These are phyloP conservation scores for Beroe forskalii DNA, from an alignment of 37 sponge, comb jelly and placozoan genomes.

Conservation along the genomic window DNA sequence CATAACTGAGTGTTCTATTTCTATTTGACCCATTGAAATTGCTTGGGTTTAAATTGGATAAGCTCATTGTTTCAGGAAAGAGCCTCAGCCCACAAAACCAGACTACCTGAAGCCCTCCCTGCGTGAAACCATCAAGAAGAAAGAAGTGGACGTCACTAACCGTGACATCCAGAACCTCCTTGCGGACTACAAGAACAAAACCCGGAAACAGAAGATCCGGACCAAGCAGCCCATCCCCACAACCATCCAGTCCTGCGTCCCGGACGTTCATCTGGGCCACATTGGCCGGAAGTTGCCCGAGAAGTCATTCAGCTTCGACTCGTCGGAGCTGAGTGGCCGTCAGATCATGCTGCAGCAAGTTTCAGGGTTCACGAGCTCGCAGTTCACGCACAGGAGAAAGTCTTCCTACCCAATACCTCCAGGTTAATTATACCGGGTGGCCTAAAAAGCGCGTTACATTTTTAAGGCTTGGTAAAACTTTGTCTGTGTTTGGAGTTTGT, in stretches of 20 bases:
- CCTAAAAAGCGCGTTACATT: too few species aligned
- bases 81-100: not conserved
- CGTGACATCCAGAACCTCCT: constrained; percentile 37
- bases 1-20: too few species aligned
- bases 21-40: too few species aligned
- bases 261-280: not conserved
- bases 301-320: constrained; percentile 58
- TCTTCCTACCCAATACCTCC: constrained; percentile 54
- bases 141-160: constrained; percentile 42
- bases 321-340: constrained; percentile 3
- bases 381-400: not conserved
- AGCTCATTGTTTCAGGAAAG: constrained; percentile 2
- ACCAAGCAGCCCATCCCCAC: constrained; percentile 24
- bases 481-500: too few species aligned
- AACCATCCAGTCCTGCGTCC: constrained; percentile 10
- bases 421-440: too few species aligned
- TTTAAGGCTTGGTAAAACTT: too few species aligned
- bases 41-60: too few species aligned
- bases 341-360: constrained; percentile 53
- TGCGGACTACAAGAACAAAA: not conserved
- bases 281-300: constrained; percentile 37
- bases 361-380: constrained; percentile 2
- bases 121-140: constrained; percentile 42
- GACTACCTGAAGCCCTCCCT: constrained; percentile 43
- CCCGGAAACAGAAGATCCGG: constrained; percentile 37